These are phyloP conservation scores for Spizella passerina DNA, from an alignment of 2,797 vertebrate genomes.

Conservation along the genomic window DNA sequence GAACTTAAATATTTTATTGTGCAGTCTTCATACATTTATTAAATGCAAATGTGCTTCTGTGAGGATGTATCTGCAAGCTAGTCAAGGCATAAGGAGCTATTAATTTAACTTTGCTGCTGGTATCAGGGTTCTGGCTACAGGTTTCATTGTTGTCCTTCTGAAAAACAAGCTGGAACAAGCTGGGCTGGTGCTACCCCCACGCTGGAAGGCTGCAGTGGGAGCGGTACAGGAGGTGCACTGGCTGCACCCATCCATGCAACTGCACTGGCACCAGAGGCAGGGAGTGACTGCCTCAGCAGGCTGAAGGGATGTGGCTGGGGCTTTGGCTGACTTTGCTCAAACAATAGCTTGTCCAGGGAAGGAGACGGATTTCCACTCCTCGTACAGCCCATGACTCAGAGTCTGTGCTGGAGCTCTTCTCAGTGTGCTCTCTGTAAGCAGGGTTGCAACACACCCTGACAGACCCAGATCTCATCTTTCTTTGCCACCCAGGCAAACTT, in stretches of 20 bases:
- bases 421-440: neutral
- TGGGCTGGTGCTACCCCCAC: neutral
- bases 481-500: neutral
- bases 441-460: neutral
- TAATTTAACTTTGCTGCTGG: rapidly evolving
- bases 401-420: neutral
- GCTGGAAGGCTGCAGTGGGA: neutral
- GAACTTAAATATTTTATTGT: neutral
- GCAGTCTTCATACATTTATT: neutral
- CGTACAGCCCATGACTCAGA: neutral
- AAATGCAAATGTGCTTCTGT: neutral
- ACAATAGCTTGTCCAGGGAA: conserved; percentile 29
- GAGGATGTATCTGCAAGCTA: neutral
- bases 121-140: neutral
- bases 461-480: neutral
- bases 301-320: conserved; percentile 23
- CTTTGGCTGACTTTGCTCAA: conserved; percentile 34
- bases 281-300: conserved; percentile 11
- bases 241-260: conserved; percentile 21
- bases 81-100: neutral
- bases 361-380: neutral
- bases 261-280: neutral
- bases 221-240: neutral
- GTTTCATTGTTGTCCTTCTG: neutral
- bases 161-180: neutral